Conservation (phyloP, 2,797 vertebrate genomes). For the Semotilus atromaculatus region DNA sequence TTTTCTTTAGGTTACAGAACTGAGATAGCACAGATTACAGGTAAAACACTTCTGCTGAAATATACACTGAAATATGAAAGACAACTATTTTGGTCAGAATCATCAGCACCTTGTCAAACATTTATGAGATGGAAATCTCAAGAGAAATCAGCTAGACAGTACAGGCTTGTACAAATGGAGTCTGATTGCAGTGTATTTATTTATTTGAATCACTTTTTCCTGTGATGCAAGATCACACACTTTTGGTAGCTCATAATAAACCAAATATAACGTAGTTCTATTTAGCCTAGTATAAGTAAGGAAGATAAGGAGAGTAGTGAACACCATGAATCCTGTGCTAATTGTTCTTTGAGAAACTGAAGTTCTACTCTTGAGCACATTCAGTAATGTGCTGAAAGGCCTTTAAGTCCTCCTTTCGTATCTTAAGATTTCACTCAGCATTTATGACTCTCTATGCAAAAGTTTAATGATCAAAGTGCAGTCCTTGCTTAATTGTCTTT, state of each 20-base stretch:
- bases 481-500: not conserved
- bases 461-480: not conserved
- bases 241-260: conserved; percentile 3
- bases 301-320: not conserved
- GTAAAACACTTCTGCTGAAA: conserved; percentile 19
- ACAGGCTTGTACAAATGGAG: not conserved
- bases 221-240: not conserved
- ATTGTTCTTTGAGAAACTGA: conserved; percentile 7
- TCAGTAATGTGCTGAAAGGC: conserved; percentile 28
- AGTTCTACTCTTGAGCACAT: not conserved
- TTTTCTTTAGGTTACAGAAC: conserved; percentile 47
- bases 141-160: not conserved
- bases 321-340: not conserved
- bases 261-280: not conserved
- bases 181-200: not conserved
- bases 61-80: conserved; percentile 22
- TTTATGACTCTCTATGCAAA: not conserved
- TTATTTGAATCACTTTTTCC: conserved; percentile 7
- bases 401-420: conserved; percentile 5
- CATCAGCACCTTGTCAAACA: not conserved
- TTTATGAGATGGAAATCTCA: conserved; percentile 3
- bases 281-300: not conserved
- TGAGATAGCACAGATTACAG: conserved; percentile 30
- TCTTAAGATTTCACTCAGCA: not conserved
- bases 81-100: conserved; percentile 9